Conservation (phyloP, 2,888 invertebrate genomes). For the Hermodice carunculata region DNA sequence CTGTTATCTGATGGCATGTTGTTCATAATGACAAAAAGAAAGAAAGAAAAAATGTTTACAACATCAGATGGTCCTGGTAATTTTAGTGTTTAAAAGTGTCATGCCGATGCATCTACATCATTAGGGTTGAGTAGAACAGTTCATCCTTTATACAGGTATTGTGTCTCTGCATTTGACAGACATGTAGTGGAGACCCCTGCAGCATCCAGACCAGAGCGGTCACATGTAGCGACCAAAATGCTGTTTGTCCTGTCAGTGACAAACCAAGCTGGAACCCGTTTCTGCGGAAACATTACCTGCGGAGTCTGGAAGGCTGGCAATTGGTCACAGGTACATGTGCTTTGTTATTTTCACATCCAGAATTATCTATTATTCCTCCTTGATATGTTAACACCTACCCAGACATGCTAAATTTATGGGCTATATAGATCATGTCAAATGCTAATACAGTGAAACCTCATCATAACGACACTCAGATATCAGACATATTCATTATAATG, state of each 20-base stretch:
- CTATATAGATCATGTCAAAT: not conserved
- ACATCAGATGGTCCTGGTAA: too few relatives aligned
- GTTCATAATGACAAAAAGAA: not conserved
- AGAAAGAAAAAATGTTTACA: too few relatives aligned
- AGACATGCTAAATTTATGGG: too few relatives aligned
- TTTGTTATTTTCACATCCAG: too few relatives aligned
- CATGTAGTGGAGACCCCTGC: constrained; percentile 66
- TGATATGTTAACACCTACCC: too few relatives aligned
- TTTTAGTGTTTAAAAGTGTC: too few relatives aligned
- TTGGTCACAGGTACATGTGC: constrained; percentile 65
- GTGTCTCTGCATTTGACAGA: constrained; percentile 34
- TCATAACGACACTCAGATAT: not conserved
- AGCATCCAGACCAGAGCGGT: constrained; percentile 56
- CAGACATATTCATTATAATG: not conserved
- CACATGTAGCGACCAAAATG: constrained; percentile 50
- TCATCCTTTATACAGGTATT: too few relatives aligned
- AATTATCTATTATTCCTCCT: too few relatives aligned
- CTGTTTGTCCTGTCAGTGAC: constrained; percentile 53
- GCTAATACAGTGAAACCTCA: not conserved
- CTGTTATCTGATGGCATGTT: too few relatives aligned
- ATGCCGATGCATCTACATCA: too few relatives aligned
- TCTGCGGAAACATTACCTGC: constrained; percentile 64
- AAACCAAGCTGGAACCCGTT: constrained; percentile 52
- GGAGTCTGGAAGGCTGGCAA: constrained; percentile 63
- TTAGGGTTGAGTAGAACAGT: too few relatives aligned